These are phyloP conservation scores for Anguilla marmorata DNA, from an alignment of 2,797 vertebrate species.

Conservation along the genomic window DNA sequence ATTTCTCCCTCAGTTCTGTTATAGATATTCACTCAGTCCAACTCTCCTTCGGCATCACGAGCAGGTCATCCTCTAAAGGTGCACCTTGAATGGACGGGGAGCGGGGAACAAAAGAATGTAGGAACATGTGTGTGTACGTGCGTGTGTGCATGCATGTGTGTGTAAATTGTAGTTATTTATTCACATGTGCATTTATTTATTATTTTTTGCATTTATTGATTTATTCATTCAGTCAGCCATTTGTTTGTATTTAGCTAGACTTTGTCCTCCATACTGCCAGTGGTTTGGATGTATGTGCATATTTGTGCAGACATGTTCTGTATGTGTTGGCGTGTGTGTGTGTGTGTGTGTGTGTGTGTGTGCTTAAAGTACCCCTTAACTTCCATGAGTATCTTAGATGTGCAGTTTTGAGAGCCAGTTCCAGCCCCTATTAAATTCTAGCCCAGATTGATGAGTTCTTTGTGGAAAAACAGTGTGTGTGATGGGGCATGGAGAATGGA, in stretches of 20 bases:
- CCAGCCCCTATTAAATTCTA: background rate
- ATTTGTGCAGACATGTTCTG: background rate
- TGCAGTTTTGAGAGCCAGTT: background rate
- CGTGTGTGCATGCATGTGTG: background rate
- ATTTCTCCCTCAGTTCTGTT: background rate
- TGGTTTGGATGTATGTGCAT: background rate
- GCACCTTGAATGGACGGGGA: background rate
- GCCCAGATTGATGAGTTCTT: slow-evolving; percentile 1
- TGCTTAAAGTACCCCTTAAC: background rate
- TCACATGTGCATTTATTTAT: background rate
- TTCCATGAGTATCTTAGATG: background rate
- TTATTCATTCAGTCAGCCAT: background rate
- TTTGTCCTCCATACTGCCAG: slow-evolving; percentile 3
- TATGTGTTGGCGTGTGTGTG: background rate
- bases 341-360: slow-evolving; percentile 2
- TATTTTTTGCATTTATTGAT: background rate
- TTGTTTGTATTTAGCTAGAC: background rate
- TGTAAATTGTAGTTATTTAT: background rate
- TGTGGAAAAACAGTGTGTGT: slow-evolving; percentile 9
- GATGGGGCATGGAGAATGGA: slow-evolving; percentile 17
- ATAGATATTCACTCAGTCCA: background rate
- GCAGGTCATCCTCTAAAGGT: background rate
- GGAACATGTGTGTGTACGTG: background rate
- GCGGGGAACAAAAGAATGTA: background rate
- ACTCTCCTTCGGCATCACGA: background rate